Base-by-base conservation (phyloP, 2,113 vertebrate species). In the Irena cyanogastra region DNA sequence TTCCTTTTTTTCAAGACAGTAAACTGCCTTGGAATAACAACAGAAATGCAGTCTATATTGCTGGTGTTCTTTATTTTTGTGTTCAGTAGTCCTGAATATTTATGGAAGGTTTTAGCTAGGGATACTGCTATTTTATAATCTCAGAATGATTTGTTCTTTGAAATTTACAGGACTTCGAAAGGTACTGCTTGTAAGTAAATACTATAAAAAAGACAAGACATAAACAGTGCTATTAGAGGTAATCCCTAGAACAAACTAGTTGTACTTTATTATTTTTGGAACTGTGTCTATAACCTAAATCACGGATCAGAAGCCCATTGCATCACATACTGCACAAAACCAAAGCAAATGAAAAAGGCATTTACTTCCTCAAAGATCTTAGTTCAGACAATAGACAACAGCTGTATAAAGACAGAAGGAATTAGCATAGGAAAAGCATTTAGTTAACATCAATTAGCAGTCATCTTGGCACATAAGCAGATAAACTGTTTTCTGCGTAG, bases 21-120 rank as follows among this genome's bases (percentile, higher is more conserved):
- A 81, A 88, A 86, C 60, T 83, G 56, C 49, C 52, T 86, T 77
- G 76, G 64, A 96, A 87, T 83, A 89, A 54, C 42, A 95, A 88
- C 52, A 89, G 37, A 90, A 90, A 74, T 27, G 31, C 56, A 66
- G 20, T 31, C 87, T 75, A 89, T 85, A 77, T 88, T 92, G 85
- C 26, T 49, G 20, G 27, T 45, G 17, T 75, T 64, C 85, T 77
- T 83, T 63, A 66, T 74, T 86, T 93, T 77, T 89, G 42, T 66
- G 41, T 86, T 90, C 60, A 56, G 18, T 31, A 79, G 26, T 68
- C 44, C 61, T 71, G 70, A 64, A 50, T 68, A 54, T 64, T 94
- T 90, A 94, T 50, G 49, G 77, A 78, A 93, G 28, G 15, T 57
- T 78, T 81, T 69, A 91, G 53, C 31, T 61, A 71, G 37, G 35